Conservation (phyloP, 1,140 invertebrate genomes). For the Megathymus violae region DNA sequence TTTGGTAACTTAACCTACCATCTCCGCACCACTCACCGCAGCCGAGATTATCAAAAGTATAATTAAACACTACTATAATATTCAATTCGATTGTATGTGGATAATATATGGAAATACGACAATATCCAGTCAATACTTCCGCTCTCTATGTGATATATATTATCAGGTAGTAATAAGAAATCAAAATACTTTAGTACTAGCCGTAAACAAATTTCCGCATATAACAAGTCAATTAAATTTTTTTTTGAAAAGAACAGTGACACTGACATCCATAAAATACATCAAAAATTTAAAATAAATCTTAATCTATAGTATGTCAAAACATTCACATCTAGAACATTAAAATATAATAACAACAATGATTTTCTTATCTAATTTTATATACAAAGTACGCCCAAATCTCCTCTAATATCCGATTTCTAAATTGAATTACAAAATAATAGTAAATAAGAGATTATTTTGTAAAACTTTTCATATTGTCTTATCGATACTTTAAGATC, state of each 20-base stretch:
- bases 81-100: conserved; percentile 34
- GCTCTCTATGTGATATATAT: not conserved
- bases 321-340: conserved; percentile 71
- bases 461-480: conserved; percentile 70
- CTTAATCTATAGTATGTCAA: conserved; percentile 54
- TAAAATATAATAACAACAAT: conserved; percentile 73
- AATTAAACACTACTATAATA: conserved; percentile 36
- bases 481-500: conserved; percentile 67
- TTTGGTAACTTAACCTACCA: conserved; percentile 72
- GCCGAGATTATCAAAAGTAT: conserved; percentile 59
- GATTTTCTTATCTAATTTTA: conserved; percentile 61
- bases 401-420: conserved; percentile 37
- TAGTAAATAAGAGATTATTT: conserved; percentile 42
- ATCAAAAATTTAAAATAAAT: conserved; percentile 60
- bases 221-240: conserved; percentile 43
- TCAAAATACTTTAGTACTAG: conserved; percentile 49
- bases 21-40: conserved; percentile 44
- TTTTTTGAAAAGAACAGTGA: conserved; percentile 50
- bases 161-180: conserved; percentile 5
- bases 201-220: conserved; percentile 56
- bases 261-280: conserved; percentile 58
- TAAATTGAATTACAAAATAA: conserved; percentile 54
- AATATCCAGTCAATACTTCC: not conserved
- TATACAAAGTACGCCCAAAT: conserved; percentile 56
- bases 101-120: conserved; percentile 12